phyloP scores from a whole-genome alignment of 2,113 vertebrate genomes.

The Capreolus pygargus region DNA sequence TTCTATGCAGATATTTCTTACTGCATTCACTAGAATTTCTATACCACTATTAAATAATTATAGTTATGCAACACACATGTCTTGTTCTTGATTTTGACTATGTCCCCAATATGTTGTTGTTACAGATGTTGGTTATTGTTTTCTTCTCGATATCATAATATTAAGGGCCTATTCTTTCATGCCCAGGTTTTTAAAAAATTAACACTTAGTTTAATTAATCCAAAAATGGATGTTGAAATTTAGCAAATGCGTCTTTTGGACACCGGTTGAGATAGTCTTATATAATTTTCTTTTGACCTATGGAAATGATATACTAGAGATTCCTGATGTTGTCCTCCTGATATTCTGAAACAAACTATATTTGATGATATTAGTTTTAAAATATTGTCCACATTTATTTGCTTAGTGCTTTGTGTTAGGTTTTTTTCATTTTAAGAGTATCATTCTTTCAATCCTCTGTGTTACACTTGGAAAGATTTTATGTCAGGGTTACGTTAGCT shows the following conservation, averaged over 20 bases:
- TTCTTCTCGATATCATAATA: not conserved
- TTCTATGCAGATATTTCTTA: conserved; percentile 4
- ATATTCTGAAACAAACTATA: not conserved
- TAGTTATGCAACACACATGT: not conserved
- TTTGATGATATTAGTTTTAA: not conserved
- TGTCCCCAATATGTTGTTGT: not conserved
- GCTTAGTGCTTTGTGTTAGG: not conserved
- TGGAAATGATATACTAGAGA: not conserved
- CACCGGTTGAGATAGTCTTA: not conserved
- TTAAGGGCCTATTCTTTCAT: not conserved
- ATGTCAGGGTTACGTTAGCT: not conserved
- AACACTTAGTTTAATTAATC: not conserved
- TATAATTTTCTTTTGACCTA: not conserved
- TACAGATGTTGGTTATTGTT: not conserved
- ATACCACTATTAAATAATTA: not conserved
- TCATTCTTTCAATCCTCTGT: not conserved
- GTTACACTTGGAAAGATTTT: conserved; percentile 15
- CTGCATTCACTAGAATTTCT: not conserved
- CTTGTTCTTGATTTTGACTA: not conserved
- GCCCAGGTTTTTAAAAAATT: not conserved
- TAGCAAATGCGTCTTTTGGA: not conserved
- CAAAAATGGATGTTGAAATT: not conserved
- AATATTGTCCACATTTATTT: conserved; percentile 12
- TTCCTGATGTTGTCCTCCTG: not conserved
- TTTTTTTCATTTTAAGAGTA: not conserved